Evolutionary conservation across 2,113 vertebrate species (phyloP).

Genomic region (Eudyptes chrysolophus): DNA sequence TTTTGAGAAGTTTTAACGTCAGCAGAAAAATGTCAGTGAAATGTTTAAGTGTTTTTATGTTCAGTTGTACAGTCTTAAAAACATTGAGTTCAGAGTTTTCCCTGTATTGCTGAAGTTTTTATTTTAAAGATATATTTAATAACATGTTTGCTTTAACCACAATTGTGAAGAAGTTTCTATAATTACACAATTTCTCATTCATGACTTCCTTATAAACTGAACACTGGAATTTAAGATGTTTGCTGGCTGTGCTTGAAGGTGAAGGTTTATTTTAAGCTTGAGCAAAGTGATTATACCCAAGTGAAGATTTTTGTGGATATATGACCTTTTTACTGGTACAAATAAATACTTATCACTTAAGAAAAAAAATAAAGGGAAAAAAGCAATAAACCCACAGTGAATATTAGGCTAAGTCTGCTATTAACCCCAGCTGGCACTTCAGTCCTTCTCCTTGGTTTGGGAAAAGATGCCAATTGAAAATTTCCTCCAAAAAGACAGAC

Average conservation of each 20-base stretch:
- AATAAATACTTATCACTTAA: background rate
- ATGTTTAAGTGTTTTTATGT: background rate
- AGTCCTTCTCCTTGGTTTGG: background rate
- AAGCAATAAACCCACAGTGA: background rate
- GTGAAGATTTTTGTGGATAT: background rate
- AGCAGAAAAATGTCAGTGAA: background rate
- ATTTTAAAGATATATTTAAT: background rate
- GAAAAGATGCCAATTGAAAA: background rate
- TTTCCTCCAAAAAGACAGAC: background rate
- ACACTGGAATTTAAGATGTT: background rate
- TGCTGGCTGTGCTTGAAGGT: background rate
- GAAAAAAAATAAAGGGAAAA: background rate
- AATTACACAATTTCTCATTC: slow-evolving; percentile 2
- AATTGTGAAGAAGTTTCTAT: background rate
- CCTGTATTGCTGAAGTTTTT: background rate
- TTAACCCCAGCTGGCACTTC: background rate
- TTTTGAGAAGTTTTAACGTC: background rate
- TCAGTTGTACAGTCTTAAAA: background rate
- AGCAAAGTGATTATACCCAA: background rate
- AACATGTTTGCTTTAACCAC: background rate
- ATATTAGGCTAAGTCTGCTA: background rate
- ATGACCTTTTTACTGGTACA: background rate
- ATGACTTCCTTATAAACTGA: background rate
- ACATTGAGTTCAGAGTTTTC: background rate
- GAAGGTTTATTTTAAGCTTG: background rate